Conservation (phyloP, 2,113 vertebrate genomes). For the Oplegnathus fasciatus region DNA sequence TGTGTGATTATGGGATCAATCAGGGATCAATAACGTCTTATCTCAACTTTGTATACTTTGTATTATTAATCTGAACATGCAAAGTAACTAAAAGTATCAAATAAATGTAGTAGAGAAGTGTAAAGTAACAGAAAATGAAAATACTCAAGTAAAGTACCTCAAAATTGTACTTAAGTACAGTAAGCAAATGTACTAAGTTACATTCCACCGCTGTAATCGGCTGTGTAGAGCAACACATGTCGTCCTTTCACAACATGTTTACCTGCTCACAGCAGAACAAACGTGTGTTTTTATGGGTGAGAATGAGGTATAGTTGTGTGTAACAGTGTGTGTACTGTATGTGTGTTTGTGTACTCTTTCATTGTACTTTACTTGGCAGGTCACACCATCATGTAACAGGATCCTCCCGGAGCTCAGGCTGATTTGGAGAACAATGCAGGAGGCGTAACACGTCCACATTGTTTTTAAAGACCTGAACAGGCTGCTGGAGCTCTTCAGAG, state of each 20-base stretch:
- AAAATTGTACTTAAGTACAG: no score
- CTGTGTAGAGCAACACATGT: no score
- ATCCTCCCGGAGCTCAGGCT: slow-evolving; percentile 36
- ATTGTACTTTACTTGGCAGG: slow-evolving; percentile 47
- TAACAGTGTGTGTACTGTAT: background rate
- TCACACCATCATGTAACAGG: slow-evolving; percentile 56
- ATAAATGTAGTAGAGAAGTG: no score
- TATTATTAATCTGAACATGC: no score
- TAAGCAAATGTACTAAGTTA: no score
- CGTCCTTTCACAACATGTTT: background rate
- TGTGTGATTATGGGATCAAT: no score
- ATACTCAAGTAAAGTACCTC: no score
- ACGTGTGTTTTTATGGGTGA: background rate
- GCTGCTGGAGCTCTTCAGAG: background rate
- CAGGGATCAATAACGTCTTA: no score
- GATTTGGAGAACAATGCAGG: slow-evolving; percentile 28
- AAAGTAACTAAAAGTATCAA: no score
- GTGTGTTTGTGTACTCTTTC: background rate
- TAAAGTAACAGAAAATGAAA: no score
- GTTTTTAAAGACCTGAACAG: background rate
- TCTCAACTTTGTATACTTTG: no score
- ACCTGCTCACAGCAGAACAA: background rate
- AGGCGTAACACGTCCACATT: slow-evolving; percentile 42
- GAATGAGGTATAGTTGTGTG: background rate
- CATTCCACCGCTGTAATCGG: no score